Evolutionary conservation across 92 coral and sea anemone species (phyloP).

Genomic region (Virgularia gustaviana): DNA sequence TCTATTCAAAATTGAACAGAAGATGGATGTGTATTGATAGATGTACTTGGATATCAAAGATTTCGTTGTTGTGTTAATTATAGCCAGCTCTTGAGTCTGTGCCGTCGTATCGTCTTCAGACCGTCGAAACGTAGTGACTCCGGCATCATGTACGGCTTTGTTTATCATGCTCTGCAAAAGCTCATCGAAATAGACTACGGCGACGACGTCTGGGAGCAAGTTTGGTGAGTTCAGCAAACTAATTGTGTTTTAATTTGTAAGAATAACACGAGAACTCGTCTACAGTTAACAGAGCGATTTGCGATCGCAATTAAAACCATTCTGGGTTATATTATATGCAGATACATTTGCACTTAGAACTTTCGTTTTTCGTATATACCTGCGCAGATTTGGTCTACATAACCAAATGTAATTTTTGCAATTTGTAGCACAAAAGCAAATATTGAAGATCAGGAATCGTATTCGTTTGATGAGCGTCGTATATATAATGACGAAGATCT

Average conservation of each 20-base stretch:
- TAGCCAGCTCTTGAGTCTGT: background rate
- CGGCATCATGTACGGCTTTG: conserved; percentile 81
- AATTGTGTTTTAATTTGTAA: background rate
- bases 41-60: background rate
- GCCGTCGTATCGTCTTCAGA: background rate
- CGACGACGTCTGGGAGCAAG: conserved; percentile 78
- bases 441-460: conserved; percentile 71
- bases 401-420: conserved; percentile 8
- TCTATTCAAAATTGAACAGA: conserved; percentile 23
- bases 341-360: background rate
- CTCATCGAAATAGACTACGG: conserved; percentile 78
- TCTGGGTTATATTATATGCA: too few species aligned
- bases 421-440: conserved; percentile 70
- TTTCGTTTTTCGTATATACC: background rate
- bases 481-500: conserved; percentile 94
- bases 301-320: too few species aligned
- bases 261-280: too few species aligned
- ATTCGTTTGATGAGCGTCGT: conserved; percentile 84
- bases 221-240: conserved; percentile 60
- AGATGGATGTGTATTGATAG: background rate
- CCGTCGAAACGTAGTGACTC: background rate
- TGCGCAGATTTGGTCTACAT: background rate
- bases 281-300: too few species aligned
- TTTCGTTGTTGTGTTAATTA: too few species aligned
- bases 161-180: conserved; percentile 89